Evolutionary conservation across 1,140 invertebrate species (phyloP), one percentile per base, ranked within the genome.

Genomic region (Watersipora subatra): DNA sequence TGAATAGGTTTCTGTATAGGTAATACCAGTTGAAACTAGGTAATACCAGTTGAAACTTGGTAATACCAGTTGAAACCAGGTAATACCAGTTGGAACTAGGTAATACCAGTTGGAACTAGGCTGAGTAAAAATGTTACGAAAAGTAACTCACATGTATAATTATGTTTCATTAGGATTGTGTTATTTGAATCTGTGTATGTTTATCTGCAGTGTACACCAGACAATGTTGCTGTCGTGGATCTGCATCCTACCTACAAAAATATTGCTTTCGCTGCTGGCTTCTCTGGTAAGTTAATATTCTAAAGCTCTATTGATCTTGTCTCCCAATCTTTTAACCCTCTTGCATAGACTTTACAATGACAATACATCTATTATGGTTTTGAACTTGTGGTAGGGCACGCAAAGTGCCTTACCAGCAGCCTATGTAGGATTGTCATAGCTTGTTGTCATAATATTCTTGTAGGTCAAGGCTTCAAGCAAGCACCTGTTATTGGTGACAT

Each of bases 151-250:
- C n/a, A n/a, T n/a, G n/a, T n/a, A n/a, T n/a, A n/a, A n/a, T n/a
- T n/a, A n/a, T n/a, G n/a, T n/a, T n/a, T n/a, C n/a, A n/a, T n/a
- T n/a, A n/a, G n/a, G n/a, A n/a, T n/a, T 59, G 17, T 30, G 12
- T 61, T 27, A 12, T 55, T 46, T 46, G 7, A 7, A 46, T n/a
- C 29, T 63, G 66, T 70, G 12, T 56, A n/a, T n/a, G n/a, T n/a
- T n/a, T n/a, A n/a, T n/a, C n/a, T n/a, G n/a, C n/a, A 78, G 77
- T 69, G 67, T n/a, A 76, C 76, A 0, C 78, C 77, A 3, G 77
- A 80, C 62, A 30, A 70, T n/a, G 67, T 73, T 29, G 73, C 73
- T 57, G 66, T 78, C 2, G 63, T 80, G n/a, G 78, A 80, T 61
- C 61, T 22, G 25, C 75, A 77, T 65, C 78, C 78, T 3, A 28